Conservation (phyloP, 1,140 invertebrate genomes). For the Drosophila santomea region DNA sequence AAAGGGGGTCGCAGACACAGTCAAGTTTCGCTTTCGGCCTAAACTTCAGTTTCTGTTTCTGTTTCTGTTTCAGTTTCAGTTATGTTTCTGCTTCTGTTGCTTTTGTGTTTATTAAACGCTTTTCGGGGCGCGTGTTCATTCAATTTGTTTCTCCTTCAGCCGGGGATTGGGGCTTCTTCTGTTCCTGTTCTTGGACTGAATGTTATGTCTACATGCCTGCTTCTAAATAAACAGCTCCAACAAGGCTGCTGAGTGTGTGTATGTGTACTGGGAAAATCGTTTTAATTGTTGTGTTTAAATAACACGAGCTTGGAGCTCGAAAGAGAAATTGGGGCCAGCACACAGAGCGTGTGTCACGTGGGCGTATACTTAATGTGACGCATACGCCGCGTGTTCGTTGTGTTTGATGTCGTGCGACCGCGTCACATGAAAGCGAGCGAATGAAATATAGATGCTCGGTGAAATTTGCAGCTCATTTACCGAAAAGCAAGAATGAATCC, state of each 20-base stretch:
- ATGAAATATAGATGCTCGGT: constrained; percentile 25
- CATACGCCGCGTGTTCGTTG: constrained; percentile 41
- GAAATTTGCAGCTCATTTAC: constrained; percentile 1
- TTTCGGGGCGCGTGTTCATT: constrained; percentile 78
- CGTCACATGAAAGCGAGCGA: constrained; percentile 44
- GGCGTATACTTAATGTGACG: constrained; percentile 76
- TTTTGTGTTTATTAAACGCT: constrained; percentile 81
- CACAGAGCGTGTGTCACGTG: constrained; percentile 40
- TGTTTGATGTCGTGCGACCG: constrained; percentile 42
- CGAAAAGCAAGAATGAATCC: constrained; percentile 7
- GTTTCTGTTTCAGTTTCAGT: constrained; percentile 24
- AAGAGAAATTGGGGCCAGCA: constrained; percentile 28
- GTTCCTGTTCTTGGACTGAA: constrained; percentile 41
- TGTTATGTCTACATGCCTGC: constrained; percentile 78
- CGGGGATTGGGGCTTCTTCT: constrained; percentile 20
- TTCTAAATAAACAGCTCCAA: constrained; percentile 69
- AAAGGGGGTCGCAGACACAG: constrained; percentile 19
- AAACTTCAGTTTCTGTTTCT: constrained; percentile 18
- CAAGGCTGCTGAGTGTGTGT: constrained; percentile 19
- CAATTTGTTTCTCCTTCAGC: constrained; percentile 67
- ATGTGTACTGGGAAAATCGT: constrained; percentile 67
- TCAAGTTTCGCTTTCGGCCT: constrained; percentile 22
- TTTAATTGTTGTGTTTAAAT: constrained; percentile 82
- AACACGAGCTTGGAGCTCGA: constrained; percentile 44
- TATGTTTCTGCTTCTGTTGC: constrained; percentile 27